Percentiles rank a stretch among this genome's conserved stretches.
These are phyloP conservation scores for Zaprionus camerounensis DNA, from an alignment of 1,140 invertebrate genomes.

Conservation along the genomic window DNA sequence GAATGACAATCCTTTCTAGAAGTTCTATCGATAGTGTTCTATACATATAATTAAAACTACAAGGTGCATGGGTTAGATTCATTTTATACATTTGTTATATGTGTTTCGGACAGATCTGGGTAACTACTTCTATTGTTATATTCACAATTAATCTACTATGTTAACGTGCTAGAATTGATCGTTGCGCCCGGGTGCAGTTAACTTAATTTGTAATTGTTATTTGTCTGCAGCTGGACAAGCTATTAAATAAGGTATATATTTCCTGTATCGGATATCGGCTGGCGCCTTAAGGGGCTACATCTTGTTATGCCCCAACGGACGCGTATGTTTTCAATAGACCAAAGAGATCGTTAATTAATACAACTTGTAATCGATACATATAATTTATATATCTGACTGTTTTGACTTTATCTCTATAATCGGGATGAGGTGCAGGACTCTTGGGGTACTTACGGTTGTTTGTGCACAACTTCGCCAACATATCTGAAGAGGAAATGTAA, in stretches of 20 bases:
- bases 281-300: background rate
- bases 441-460: slow-evolving; percentile 88
- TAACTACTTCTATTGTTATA: background rate
- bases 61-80: background rate
- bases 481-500: slow-evolving; percentile 60
- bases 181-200: background rate
- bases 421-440: slow-evolving; percentile 12
- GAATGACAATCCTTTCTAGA: background rate
- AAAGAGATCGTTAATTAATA: background rate
- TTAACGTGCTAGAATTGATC: background rate
- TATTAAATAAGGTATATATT: background rate
- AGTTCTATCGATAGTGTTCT: background rate
- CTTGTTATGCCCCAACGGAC: background rate
- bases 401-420: background rate
- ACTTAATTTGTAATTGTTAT: background rate
- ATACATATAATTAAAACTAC: background rate
- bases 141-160: slow-evolving; percentile 1
- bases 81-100: background rate
- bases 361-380: background rate
- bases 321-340: background rate
- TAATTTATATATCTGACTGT: background rate
- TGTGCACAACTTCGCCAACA: slow-evolving; percentile 89
- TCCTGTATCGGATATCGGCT: background rate
- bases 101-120: background rate
- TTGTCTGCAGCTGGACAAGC: background rate